Evolutionary conservation across 2,797 vertebrate species (phyloP), one percentile per base, ranked within the genome.

Genomic region (Galago senegalensis): DNA sequence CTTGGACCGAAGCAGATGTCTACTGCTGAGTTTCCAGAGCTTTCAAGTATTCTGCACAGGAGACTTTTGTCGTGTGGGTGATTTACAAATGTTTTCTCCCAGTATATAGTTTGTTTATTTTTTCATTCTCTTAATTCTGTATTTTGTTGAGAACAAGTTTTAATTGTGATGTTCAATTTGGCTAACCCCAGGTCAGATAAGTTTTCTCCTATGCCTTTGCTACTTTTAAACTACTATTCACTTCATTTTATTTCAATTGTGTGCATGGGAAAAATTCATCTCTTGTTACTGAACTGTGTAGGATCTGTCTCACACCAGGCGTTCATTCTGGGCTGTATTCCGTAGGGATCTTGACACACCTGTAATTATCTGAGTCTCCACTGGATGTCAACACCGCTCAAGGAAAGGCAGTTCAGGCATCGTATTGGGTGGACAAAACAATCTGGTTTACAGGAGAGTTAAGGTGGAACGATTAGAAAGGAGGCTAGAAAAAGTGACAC

Each of bases 331-430:
- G 80, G 63, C 3, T 25, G n/a, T 11, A 61, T 79, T 53, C 83
- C 56, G 87, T 25, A 14, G 93, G 94, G 97, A 93, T 96, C 97
- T 97, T 94, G 65, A 87, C 77, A 97, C 94, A 97, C 97, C 92
- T 98, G 98, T 98, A 98, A 98, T 98, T 98, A 98, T 98, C 96
- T 82, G 94, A 97, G 77, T 98, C 97, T 98, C 98, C 98, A 98
- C 98, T 98, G 98, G 98, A 98, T 99, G 98, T 99, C 98, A 98
- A 98, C 96, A 98, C 98, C 97, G 98, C 97, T 98, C 98, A 98
- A 98, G 98, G 95, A 65, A 98, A 98, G 91, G 90, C 63, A 84
- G 86, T 97, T 97, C n/a, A 0, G 70, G 90, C 88, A 84, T 81
- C 65, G 27, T 58, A 80, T 25, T 70, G 89, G 46, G 29, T 65